Percentiles rank a stretch among this genome's conserved stretches.
These are phyloP conservation scores for Diaphora mendica DNA, from an alignment of 2,888 invertebrate genomes.

Conservation along the genomic window DNA sequence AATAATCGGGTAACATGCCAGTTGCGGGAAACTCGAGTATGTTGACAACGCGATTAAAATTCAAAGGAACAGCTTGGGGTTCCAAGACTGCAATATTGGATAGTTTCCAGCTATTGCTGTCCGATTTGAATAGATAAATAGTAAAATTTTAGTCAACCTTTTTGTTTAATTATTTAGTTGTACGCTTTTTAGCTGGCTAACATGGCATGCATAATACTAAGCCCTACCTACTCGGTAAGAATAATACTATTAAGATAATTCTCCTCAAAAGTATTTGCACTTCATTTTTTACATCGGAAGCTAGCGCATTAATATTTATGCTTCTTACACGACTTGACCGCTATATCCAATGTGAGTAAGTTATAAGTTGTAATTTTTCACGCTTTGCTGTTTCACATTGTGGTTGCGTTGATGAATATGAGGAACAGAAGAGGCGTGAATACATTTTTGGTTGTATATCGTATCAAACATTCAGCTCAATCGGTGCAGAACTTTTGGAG, in stretches of 20 bases:
- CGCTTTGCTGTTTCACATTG: no score
- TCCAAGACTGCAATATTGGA: slow-evolving; percentile 13
- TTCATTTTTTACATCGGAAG: neutral
- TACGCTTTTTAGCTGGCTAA: neutral
- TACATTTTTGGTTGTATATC: no score
- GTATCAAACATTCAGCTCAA: no score
- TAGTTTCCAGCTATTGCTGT: slow-evolving; percentile 1
- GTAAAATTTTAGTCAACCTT: neutral
- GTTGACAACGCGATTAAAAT: slow-evolving; percentile 30
- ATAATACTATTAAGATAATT: neutral
- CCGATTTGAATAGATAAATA: neutral
- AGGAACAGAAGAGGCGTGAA: no score
- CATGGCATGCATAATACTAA: neutral
- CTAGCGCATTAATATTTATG: no score
- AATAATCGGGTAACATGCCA: slow-evolving; percentile 44
- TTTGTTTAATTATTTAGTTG: neutral
- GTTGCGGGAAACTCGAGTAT: slow-evolving; percentile 26
- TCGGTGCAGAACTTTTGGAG: no score
- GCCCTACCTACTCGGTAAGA: neutral
- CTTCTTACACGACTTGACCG: no score
- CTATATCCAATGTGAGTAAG: no score
- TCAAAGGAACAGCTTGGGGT: slow-evolving; percentile 10
- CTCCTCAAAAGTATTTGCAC: no score
- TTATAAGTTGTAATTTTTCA: no score
- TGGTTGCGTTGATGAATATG: no score